Base-by-base conservation (phyloP, 2,113 vertebrate genomes). In the Albula goreensis region DNA sequence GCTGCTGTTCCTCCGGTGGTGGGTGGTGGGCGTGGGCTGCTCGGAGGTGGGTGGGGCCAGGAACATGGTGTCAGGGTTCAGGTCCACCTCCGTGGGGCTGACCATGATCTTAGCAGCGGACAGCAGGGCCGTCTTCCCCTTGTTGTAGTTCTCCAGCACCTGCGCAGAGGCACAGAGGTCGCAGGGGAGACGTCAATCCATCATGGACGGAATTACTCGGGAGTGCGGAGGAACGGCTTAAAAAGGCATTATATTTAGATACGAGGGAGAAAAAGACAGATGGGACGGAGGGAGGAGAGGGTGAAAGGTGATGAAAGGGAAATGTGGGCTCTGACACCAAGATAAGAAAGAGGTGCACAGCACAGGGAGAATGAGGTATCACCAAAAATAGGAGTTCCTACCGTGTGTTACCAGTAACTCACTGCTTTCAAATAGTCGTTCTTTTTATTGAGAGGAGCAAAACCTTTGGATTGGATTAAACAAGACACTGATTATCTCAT, bases 121-220 rank as follows among this genome's bases (percentile, higher is more conserved):
- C 1, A 99, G 97, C 89, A 99, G 93, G 85, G 98, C 98, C 0
- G 98, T 99, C 92, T 99, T 99, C 19, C 98, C 98, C 90, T 98
- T 99, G 92, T 99, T 99, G 93, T 99, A 99, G 92, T 99, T 99
- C 94, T 99, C 98, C 92, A 99, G 93, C 89, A 99, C 98, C 98
- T 99, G 81, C 60, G 31, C 60, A 22, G 12, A 66, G 60, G 2
- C 60, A 66, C 15, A 66, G 60, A 22, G 60, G 60, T 66, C 3
- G 31, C 31, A 41, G 31, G 31, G 31, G 31, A 41, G 11, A 1
- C 11, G 11, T 60, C 56, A 60, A 60, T 60, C 17, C 56, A 60
- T 60, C 56, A 60, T 15, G 11, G 56, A 60, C 60, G 7, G 60
- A 66, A 22, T 66, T 66, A 66, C 60, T 7, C 15, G 19, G 60